These are phyloP conservation scores for Phataginus tricuspis DNA, from an alignment of 2,797 vertebrate species.

Conservation along the genomic window DNA sequence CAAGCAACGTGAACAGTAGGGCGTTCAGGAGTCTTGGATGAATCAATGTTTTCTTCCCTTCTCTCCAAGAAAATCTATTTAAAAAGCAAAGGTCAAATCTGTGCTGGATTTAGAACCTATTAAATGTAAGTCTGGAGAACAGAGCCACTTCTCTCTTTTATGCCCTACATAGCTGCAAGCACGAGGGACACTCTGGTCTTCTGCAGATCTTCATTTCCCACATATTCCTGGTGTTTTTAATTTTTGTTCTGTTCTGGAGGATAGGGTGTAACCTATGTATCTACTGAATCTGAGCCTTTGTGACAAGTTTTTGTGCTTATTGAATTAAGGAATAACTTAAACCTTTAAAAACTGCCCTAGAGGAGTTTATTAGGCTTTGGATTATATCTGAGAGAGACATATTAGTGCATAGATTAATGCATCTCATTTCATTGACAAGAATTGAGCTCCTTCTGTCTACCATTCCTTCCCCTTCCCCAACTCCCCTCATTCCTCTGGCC, in stretches of 20 bases:
- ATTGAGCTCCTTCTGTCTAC: neutral
- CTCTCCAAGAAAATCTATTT: slow-evolving; percentile 77
- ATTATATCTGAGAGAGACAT: neutral
- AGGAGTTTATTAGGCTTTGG: neutral
- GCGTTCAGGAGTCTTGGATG: slow-evolving; percentile 73
- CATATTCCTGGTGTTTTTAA: slow-evolving; percentile 29
- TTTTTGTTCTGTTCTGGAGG: slow-evolving; percentile 1
- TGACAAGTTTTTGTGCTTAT: neutral
- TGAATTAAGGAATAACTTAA: slow-evolving; percentile 5
- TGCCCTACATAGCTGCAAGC: slow-evolving; percentile 31
- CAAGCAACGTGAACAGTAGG: slow-evolving; percentile 72
- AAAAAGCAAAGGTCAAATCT: slow-evolving; percentile 78
- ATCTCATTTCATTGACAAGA: neutral
- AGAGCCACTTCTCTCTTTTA: slow-evolving; percentile 44
- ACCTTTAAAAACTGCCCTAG: neutral
- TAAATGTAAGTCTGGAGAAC: slow-evolving; percentile 65
- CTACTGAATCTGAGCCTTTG: neutral
- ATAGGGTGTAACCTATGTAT: neutral
- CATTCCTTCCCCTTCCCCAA: neutral
- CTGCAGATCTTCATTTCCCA: slow-evolving; percentile 41
- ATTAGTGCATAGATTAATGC: neutral
- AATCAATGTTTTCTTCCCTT: slow-evolving; percentile 78
- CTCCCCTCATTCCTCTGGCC: neutral
- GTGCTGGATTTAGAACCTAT: slow-evolving; percentile 70
- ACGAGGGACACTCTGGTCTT: slow-evolving; percentile 35